phyloP scores from a whole-genome alignment of 1,140 invertebrate species.

The Uloborus diversus region DNA sequence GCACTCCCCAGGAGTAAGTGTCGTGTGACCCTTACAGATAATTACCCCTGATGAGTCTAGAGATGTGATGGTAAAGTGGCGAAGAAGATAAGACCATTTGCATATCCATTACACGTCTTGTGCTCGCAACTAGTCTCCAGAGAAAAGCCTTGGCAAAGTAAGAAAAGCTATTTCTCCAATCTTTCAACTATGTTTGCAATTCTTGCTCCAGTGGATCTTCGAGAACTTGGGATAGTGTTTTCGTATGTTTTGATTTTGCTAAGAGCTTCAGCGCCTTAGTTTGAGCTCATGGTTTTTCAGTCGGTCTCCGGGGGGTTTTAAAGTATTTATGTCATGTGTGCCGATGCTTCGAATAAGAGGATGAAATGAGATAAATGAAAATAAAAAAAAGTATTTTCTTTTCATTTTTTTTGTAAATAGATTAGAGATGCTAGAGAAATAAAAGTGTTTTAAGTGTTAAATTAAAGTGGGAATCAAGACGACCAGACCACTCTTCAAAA shows the following conservation, averaged over 20 bases:
- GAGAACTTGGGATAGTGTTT: slow-evolving; percentile 16
- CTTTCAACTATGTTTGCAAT: slow-evolving; percentile 7
- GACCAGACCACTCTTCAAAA: no score
- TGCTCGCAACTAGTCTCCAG: not conserved
- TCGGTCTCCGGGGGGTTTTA: not conserved
- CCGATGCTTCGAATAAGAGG: no score
- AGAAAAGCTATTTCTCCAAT: slow-evolving; percentile 14
- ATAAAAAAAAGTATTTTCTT: no score
- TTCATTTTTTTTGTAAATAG: no score
- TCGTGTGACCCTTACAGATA: slow-evolving; percentile 2
- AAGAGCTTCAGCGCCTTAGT: not conserved
- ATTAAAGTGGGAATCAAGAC: no score
- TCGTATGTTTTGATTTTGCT: slow-evolving; percentile 18
- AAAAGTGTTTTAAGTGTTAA: no score
- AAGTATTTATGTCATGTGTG: no score
- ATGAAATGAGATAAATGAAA: no score
- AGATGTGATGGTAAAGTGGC: not conserved
- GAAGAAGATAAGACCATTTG: not conserved
- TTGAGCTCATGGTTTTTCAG: not conserved
- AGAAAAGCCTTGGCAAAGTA: not conserved
- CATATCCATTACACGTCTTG: not conserved
- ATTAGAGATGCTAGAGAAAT: no score
- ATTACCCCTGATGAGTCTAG: not conserved
- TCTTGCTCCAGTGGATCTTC: not conserved
- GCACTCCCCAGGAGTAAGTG: not conserved